Evolutionary conservation across 2,113 vertebrate species (phyloP).

Genomic region (Sinocyclocheilus anshuiensis): DNA sequence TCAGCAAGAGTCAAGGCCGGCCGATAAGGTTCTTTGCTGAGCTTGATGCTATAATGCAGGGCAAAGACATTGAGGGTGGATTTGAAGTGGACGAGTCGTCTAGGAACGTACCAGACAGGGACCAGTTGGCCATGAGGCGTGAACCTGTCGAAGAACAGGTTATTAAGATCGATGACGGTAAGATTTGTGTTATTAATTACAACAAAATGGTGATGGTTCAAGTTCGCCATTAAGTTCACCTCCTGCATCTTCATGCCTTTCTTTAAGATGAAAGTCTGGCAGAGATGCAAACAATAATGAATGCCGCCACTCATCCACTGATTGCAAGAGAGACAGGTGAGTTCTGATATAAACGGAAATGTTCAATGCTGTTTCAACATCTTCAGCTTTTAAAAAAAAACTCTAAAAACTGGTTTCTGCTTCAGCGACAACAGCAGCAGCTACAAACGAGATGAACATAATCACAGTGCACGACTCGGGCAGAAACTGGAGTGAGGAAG

Average conservation of each 20-base stretch:
- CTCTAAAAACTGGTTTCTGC: neutral
- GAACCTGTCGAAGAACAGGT: slow-evolving; percentile 63
- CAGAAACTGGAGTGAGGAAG: slow-evolving; percentile 87
- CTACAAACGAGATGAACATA: slow-evolving; percentile 76
- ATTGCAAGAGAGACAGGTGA: slow-evolving; percentile 45
- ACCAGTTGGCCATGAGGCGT: slow-evolving; percentile 28
- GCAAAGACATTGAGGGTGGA: slow-evolving; percentile 67
- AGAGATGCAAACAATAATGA: slow-evolving; percentile 56
- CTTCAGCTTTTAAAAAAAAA: no score
- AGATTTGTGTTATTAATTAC: slow-evolving; percentile 26
- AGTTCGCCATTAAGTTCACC: neutral
- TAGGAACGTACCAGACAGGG: slow-evolving; percentile 59
- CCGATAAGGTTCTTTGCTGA: slow-evolving; percentile 90
- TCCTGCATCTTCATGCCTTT: neutral
- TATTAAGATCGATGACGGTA: slow-evolving; percentile 76
- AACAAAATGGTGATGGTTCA: neutral
- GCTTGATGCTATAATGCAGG: slow-evolving; percentile 84
- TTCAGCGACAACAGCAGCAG: slow-evolving; percentile 57
- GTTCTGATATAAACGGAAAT: neutral
- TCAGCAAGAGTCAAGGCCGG: slow-evolving; percentile 77
- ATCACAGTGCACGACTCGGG: slow-evolving; percentile 80
- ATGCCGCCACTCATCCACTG: slow-evolving; percentile 45
- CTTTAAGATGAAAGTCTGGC: slow-evolving; percentile 56
- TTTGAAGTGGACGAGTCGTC: slow-evolving; percentile 29
- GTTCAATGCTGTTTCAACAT: neutral